Evolutionary conservation across 2,797 vertebrate genomes (phyloP).

Genomic region (Enteromius trimaculatus): DNA sequence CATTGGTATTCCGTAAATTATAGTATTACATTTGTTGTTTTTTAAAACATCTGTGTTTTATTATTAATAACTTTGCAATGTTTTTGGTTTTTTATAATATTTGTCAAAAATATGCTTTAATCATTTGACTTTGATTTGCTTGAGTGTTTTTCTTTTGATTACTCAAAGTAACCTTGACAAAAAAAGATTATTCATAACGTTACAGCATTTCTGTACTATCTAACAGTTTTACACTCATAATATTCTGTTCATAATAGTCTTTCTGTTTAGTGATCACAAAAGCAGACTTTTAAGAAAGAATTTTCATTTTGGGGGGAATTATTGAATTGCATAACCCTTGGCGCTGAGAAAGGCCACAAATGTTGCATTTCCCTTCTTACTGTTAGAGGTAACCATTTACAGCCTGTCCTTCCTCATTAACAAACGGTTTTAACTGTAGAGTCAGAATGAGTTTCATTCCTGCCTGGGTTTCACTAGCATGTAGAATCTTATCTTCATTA

Average conservation of each 20-base stretch:
- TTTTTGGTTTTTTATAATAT: background rate
- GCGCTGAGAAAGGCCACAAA: background rate
- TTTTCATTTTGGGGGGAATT: background rate
- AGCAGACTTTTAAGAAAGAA: background rate
- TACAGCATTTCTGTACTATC: background rate
- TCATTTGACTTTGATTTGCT: background rate
- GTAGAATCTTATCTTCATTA: conserved; percentile 12
- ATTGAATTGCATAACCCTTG: background rate
- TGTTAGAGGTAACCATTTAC: background rate
- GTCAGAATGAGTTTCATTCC: conserved; percentile 8
- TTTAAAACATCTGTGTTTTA: background rate
- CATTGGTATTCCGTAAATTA: background rate
- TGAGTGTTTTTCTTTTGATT: background rate
- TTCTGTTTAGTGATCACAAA: background rate
- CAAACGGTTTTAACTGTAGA: background rate
- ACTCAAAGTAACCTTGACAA: background rate
- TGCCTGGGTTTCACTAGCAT: conserved; percentile 7
- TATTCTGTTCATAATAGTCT: too few relatives aligned
- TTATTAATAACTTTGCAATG: background rate
- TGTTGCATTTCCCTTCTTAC: background rate
- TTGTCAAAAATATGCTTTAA: background rate
- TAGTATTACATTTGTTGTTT: too few relatives aligned
- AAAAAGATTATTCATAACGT: background rate
- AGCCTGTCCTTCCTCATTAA: background rate
- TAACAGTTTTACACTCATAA: background rate